Evolutionary conservation across 2,888 invertebrate species (phyloP), one percentile per base, ranked within the genome.

Genomic region (Drosophila longiperda): DNA sequence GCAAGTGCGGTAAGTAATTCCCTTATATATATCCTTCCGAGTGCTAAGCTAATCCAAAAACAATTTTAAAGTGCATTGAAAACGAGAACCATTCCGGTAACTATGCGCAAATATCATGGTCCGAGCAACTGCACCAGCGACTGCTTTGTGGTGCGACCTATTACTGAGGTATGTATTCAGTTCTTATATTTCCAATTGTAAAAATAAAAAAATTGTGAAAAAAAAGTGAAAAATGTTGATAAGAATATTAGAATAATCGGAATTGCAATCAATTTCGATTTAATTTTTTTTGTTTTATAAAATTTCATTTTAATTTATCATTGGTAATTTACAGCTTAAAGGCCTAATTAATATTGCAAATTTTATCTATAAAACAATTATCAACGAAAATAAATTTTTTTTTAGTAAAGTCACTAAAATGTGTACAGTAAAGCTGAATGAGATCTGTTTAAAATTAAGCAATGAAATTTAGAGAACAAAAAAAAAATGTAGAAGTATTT

Each of bases 1-100:
- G 49, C 78, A 80, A 59, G 81, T 87, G 63, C 90, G 91, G 92
- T 92, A 87, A 92, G 92, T 88, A 57, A 11, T 50, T 15, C 12
- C 23, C n/a, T 20, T 23, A 20, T 3, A 23, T 20, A 20, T 2
- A 23, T 32, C 55, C 8, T 7, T 17, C 1, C 15, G 36, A 48
- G 15, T 38, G 26, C 42, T 29, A 36, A 48, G 9, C n/a, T 26
- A n/a, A 60, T 7, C 9, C 17, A 17, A 34, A 34, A 34, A 50
- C 17, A 20, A 42, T 59, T 58, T 60, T n/a, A n/a, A 58, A 92
- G 92, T 4, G 75, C 80, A 0, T 69, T 80, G 32, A 92, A 91
- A 75, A 75, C 79, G 62, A 89, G 92, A 7, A 75, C 89, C 4
- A 83, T 72, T 8, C 38, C 91, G 61, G 91, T 92, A 6, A 91